Base-by-base conservation (phyloP, 2,888 invertebrate genomes). In the Plebejus anna region DNA sequence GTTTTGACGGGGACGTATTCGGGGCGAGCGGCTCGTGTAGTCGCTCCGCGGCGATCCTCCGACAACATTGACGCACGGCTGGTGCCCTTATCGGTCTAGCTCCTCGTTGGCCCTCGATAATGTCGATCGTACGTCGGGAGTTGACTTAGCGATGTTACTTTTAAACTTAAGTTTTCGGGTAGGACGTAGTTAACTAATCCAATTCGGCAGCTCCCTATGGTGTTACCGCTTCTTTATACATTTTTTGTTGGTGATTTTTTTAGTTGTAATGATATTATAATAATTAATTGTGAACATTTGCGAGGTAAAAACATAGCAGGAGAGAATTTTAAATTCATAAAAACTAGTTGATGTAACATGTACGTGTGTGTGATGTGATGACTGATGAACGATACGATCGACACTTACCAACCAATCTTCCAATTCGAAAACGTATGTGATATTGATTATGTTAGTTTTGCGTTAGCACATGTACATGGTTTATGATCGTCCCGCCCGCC, bases 371-470 rank as follows among this genome's bases (percentile, higher is more conserved):
- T 22, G 22, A 22, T 22, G 22, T 36, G 36, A 16, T 36, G 38
- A 70, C 32, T 42, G 42, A n/a, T 42, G 42, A 71, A 55, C 28
- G 32, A 73, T 16, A 55, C 55, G 51, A 51, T 73, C 73, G 73
- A 55, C 55, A 32, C 28, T 51, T 51, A 73, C 51, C 28, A 32
- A 32, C 32, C 32, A 55, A 55, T 73, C 73, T 73, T 73, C 73
- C 73, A 73, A 55, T 73, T 73, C 51, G 51, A 73, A 73, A 66
- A 73, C 6, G 73, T 73, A 73, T 73, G 73, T 73, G 73, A 73
- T 73, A 73, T 73, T 73, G 28, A 73, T 73, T 73, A 51, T 73
- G 32, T 55, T 55, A 51, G 51, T 51, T 73, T 73, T 73, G 51
- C 16, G 32, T 73, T 42, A 32, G 47, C 47, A 32, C 51, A 32